phyloP scores from a whole-genome alignment of 2,888 invertebrate species.

The Imbricaverruca yamaguchii region DNA sequence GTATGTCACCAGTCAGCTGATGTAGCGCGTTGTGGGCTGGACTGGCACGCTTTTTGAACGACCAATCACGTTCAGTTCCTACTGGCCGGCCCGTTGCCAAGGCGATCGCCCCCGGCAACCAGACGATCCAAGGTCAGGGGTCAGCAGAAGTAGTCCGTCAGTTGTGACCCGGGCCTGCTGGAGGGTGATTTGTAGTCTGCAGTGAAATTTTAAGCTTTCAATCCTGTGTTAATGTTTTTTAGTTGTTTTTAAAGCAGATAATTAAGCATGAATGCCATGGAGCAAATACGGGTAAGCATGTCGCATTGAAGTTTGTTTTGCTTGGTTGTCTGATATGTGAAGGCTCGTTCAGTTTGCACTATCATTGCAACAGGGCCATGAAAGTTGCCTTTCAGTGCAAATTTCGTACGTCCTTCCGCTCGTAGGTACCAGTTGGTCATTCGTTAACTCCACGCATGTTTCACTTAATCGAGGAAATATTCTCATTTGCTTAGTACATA shows the following conservation, averaged over 20 bases:
- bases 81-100: neutral
- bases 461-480: no score
- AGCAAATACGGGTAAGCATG: conserved; percentile 13
- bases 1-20: neutral
- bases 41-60: neutral
- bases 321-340: no score
- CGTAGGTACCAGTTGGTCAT: no score
- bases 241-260: neutral
- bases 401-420: no score
- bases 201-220: conserved; percentile 6
- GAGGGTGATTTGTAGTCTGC: neutral
- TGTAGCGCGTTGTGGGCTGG: neutral
- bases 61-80: neutral
- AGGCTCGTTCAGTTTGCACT: no score
- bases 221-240: neutral
- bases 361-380: no score
- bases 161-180: neutral
- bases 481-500: no score
- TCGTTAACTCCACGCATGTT: no score
- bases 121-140: neutral
- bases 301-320: neutral
- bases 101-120: neutral
- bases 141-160: neutral
- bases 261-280: neutral
- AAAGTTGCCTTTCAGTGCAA: no score